A percentile compares a stretch with the other conserved stretches of the same genome.
Conservation (phyloP, 2,888 invertebrate genomes). For the Epistrophe eligans region DNA sequence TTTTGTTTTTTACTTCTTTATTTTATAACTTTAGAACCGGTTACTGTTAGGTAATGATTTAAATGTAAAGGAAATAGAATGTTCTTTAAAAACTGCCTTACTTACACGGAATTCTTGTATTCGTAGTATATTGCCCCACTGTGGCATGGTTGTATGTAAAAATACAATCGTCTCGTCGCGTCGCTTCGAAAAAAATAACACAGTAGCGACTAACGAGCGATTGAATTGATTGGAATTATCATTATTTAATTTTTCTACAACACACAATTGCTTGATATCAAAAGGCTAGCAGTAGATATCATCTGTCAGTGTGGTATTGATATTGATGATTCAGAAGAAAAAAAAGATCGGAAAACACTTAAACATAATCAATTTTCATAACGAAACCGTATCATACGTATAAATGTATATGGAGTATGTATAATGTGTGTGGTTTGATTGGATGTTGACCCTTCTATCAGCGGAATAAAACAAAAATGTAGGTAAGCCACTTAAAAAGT, state of each 20-base stretch:
- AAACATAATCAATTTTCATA: constrained; percentile 21
- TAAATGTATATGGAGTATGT: constrained; percentile 3
- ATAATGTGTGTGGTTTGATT: constrained; percentile 18
- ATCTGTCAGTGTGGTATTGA: constrained; percentile 18
- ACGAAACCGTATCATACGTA: not conserved
- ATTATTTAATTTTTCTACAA: constrained; percentile 29
- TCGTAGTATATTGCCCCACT: not conserved
- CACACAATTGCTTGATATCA: constrained; percentile 1
- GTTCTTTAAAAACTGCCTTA: no score
- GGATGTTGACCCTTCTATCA: constrained; percentile 27
- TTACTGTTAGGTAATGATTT: no score
- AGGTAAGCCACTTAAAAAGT: constrained; percentile 18
- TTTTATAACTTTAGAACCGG: no score
- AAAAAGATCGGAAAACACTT: constrained; percentile 26
- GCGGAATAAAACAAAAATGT: not conserved
- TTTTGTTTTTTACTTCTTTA: no score
- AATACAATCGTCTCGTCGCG: not conserved
- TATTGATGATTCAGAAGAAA: constrained; percentile 31
- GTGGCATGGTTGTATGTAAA: not conserved
- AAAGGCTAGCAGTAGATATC: not conserved
- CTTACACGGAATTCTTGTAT: no score
- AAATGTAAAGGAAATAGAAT: no score
- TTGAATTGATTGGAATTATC: constrained; percentile 43
- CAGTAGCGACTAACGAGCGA: constrained; percentile 21
- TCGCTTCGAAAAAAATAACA: constrained; percentile 1